phyloP scores from a whole-genome alignment of 2,113 vertebrate genomes.

The Beaufortia kweichowensis region DNA sequence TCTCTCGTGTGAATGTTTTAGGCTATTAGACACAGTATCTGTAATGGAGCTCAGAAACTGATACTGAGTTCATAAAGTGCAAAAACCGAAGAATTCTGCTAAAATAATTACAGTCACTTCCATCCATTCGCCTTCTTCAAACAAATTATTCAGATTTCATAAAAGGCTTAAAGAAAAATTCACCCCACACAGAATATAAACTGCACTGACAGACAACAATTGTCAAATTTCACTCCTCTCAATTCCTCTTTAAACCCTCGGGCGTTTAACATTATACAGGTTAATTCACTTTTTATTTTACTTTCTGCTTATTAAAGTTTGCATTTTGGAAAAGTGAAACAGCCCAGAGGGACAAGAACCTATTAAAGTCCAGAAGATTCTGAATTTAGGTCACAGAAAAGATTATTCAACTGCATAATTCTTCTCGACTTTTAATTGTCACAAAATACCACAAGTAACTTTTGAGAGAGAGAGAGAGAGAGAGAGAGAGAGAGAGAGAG shows the following conservation, averaged over 20 bases:
- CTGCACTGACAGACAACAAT: background rate
- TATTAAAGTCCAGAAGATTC: slow-evolving; percentile 13
- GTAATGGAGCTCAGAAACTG: too few relatives aligned
- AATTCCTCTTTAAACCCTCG: background rate
- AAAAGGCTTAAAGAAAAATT: slow-evolving; percentile 51
- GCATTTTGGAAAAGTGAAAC: background rate
- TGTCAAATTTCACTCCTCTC: slow-evolving; percentile 12
- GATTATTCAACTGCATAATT: background rate
- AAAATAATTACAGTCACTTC: background rate
- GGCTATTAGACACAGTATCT: too few relatives aligned
- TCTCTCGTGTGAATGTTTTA: too few relatives aligned
- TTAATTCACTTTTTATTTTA: slow-evolving; percentile 2
- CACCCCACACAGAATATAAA: slow-evolving; percentile 17
- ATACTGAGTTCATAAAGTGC: too few relatives aligned
- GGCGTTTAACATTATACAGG: background rate
- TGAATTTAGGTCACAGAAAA: background rate
- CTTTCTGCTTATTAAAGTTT: slow-evolving; percentile 4
- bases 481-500: too few relatives aligned
- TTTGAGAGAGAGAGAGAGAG: too few relatives aligned
- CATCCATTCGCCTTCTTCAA: background rate
- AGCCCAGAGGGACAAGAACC: slow-evolving; percentile 7
- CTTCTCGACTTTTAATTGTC: slow-evolving; percentile 11
- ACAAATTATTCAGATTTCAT: slow-evolving; percentile 59
- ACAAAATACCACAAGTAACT: background rate
- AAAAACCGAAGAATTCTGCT: too few relatives aligned